Percentiles rank a stretch among this genome's conserved stretches.
Conservation (phyloP, 2,888 invertebrate genomes). For the Priocnemis perturbator region DNA sequence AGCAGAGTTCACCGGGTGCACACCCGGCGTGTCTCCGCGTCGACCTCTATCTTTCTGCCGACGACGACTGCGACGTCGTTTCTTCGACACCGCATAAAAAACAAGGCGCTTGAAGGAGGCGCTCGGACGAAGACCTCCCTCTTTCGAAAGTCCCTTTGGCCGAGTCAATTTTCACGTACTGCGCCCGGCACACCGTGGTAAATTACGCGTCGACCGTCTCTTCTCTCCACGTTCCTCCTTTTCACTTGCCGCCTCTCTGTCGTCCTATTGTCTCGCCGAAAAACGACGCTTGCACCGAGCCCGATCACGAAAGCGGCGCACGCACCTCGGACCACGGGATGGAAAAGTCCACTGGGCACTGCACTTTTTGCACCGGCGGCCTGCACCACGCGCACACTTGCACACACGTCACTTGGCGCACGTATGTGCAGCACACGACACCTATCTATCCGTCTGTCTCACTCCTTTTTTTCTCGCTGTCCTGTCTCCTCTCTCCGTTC, state of each 20-base stretch:
- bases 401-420: conserved; percentile 44
- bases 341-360: conserved; percentile 59
- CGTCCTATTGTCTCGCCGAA: conserved; percentile 12
- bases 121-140: too few relatives aligned
- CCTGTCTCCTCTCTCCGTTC: conserved; percentile 8
- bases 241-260: conserved; percentile 10
- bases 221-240: conserved; percentile 12
- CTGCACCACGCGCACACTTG: conserved; percentile 52
- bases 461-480: conserved; percentile 8
- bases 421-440: conserved; percentile 47
- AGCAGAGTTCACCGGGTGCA: too few relatives aligned
- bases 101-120: too few relatives aligned
- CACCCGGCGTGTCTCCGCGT: too few relatives aligned
- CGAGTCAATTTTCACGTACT: not conserved
- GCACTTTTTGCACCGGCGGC: conserved; percentile 55
- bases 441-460: conserved; percentile 39
- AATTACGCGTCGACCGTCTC: not conserved
- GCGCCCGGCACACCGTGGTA: too few relatives aligned
- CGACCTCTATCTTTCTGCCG: too few relatives aligned
- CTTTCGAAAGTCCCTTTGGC: not conserved
- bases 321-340: conserved; percentile 34
- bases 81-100: too few relatives aligned
- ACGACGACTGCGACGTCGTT: too few relatives aligned
- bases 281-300: conserved; percentile 16
- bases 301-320: conserved; percentile 26